phyloP scores from a whole-genome alignment of 2,888 invertebrate genomes.

The Lysandra bellargus region DNA sequence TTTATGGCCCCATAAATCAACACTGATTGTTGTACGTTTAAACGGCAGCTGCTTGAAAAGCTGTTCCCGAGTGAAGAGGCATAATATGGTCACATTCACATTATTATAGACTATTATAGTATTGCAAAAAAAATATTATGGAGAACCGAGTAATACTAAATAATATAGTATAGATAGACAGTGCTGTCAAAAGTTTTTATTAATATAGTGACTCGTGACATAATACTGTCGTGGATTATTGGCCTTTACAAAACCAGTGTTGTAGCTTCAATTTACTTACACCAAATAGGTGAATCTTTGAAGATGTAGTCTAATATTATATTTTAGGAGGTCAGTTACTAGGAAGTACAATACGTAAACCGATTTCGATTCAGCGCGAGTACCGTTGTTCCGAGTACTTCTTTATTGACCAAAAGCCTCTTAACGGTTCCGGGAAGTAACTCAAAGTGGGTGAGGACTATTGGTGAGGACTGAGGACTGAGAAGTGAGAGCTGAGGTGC shows the following conservation, averaged over 20 bases:
- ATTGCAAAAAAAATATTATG: neutral
- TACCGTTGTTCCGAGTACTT: conserved; percentile 62
- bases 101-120: neutral
- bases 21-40: neutral
- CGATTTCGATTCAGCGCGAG: conserved; percentile 48
- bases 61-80: neutral
- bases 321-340: conserved; percentile 54
- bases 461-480: neutral
- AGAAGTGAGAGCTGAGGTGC: too few relatives aligned
- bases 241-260: neutral
- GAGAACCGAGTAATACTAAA: neutral
- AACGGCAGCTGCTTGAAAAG: neutral
- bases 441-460: conserved; percentile 4
- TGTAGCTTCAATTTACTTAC: neutral
- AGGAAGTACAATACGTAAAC: conserved; percentile 53
- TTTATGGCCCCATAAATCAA: conserved; percentile 8
- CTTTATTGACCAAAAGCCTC: conserved; percentile 53
- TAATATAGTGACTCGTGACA: neutral
- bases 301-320: conserved; percentile 19
- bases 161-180: neutral
- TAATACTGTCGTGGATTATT: too few relatives aligned
- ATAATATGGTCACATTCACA: neutral
- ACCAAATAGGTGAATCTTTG: neutral
- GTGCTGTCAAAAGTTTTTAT: neutral
- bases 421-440: conserved; percentile 51